phyloP scores from a whole-genome alignment of 2,113 vertebrate genomes.

The Carollia perspicillata region DNA sequence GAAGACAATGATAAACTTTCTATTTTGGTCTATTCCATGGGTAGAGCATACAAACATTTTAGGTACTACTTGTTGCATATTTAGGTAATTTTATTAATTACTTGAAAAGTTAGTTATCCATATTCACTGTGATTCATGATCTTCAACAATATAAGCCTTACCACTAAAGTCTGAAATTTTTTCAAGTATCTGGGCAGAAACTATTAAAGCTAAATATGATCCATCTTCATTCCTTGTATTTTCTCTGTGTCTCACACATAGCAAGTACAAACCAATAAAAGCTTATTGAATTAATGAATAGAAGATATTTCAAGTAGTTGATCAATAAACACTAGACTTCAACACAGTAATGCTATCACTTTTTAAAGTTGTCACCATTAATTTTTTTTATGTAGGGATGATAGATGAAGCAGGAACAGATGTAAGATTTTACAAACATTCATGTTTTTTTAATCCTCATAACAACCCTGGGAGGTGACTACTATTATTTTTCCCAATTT shows the following conservation, averaged over 20 bases:
- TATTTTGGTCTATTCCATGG: neutral
- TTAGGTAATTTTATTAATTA: slow-evolving; percentile 7
- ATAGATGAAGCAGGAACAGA: neutral
- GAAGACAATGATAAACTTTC: neutral
- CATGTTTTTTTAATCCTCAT: neutral
- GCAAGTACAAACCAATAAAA: neutral
- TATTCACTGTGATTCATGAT: neutral
- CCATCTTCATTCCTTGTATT: neutral
- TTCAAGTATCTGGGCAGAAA: neutral
- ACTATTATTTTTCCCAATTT: neutral
- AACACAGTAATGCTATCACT: neutral
- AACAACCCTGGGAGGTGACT: neutral
- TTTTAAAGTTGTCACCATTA: neutral
- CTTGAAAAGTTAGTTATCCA: neutral
- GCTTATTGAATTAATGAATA: neutral
- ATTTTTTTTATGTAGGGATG: neutral
- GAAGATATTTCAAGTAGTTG: neutral
- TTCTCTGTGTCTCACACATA: neutral
- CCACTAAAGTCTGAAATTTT: neutral
- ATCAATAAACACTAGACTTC: neutral
- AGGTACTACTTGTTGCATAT: neutral
- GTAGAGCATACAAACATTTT: neutral
- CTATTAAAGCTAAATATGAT: neutral
- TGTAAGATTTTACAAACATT: neutral
- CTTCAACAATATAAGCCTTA: neutral